These are phyloP conservation scores for Coreius guichenoti DNA, from an alignment of 2,797 vertebrate genomes.

Conservation along the genomic window DNA sequence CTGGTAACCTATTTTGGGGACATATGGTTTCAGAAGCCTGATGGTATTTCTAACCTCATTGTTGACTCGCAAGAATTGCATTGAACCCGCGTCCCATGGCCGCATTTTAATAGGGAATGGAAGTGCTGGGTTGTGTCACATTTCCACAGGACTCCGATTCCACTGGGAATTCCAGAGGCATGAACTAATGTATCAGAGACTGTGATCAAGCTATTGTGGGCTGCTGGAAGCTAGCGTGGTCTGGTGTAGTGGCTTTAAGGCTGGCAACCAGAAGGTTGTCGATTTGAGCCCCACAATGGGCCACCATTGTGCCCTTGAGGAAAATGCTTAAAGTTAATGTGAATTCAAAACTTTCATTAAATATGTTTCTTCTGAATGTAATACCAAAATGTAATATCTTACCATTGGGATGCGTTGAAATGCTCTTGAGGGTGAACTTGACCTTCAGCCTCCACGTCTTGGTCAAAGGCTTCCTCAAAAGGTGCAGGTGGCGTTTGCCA, in stretches of 20 bases:
- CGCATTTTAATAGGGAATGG: slow-evolving; percentile 66
- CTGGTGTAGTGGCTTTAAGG: background rate
- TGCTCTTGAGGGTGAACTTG: background rate
- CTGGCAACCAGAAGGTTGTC: background rate
- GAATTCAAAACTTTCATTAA: background rate
- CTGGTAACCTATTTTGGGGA: slow-evolving; percentile 62
- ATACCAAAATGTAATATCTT: background rate
- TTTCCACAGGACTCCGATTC: slow-evolving; percentile 72
- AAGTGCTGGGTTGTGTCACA: slow-evolving; percentile 63
- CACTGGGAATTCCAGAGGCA: slow-evolving; percentile 74
- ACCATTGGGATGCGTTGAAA: background rate
- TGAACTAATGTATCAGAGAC: slow-evolving; percentile 74
- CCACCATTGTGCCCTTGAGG: background rate
- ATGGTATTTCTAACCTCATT: slow-evolving; percentile 60
- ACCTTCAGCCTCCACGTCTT: background rate
- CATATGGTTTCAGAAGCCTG: slow-evolving; percentile 55
- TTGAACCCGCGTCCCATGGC: slow-evolving; percentile 57
- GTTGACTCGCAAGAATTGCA: slow-evolving; percentile 46
- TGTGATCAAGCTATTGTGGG: slow-evolving; percentile 69
- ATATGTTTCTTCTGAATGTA: background rate
- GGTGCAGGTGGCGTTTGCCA: background rate
- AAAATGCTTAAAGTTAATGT: background rate
- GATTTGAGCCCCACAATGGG: background rate
- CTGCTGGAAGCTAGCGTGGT: slow-evolving; percentile 61
- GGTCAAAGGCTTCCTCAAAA: background rate